Evolutionary conservation across 2,888 invertebrate species (phyloP).

Genomic region (Tiliacea citrago): DNA sequence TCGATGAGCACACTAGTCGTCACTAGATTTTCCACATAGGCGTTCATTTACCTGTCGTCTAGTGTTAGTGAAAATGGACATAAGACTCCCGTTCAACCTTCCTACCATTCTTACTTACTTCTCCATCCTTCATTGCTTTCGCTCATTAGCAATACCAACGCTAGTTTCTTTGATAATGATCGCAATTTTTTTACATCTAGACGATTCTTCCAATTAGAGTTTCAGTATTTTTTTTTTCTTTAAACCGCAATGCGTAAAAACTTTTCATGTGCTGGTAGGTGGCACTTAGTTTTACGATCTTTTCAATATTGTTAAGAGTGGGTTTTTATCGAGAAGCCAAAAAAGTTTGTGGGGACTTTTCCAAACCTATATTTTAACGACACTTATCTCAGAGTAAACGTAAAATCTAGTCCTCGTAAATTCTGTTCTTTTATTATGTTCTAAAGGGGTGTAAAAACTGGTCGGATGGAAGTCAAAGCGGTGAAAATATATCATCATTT

Average conservation of each 20-base stretch:
- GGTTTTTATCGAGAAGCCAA: conserved; percentile 27
- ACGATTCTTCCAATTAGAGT: neutral
- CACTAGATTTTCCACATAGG: too few relatives aligned
- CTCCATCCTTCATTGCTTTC: neutral
- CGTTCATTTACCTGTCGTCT: neutral
- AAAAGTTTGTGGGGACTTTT: neutral
- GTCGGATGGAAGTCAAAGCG: neutral
- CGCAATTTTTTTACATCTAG: neutral
- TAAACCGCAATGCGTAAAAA: conserved; percentile 12
- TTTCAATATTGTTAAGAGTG: neutral
- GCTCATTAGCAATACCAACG: conserved; percentile 1
- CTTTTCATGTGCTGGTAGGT: neutral
- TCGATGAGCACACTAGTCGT: too few relatives aligned
- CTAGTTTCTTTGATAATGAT: conserved; percentile 11
- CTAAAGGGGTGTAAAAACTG: neutral
- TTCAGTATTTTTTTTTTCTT: conserved; percentile 1
- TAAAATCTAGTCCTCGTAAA: conserved; percentile 23
- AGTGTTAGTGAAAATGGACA: too few relatives aligned
- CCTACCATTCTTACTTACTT: neutral
- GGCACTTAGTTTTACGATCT: conserved; percentile 14
- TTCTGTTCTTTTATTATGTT: neutral
- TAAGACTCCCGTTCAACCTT: neutral
- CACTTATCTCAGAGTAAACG: conserved; percentile 11
- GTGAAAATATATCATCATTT: neutral
- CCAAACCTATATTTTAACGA: conserved; percentile 12